Evolutionary conservation across 2,797 vertebrate genomes (phyloP), one percentile per base, ranked within the genome.

Genomic region (Hafferia zeledoni): DNA sequence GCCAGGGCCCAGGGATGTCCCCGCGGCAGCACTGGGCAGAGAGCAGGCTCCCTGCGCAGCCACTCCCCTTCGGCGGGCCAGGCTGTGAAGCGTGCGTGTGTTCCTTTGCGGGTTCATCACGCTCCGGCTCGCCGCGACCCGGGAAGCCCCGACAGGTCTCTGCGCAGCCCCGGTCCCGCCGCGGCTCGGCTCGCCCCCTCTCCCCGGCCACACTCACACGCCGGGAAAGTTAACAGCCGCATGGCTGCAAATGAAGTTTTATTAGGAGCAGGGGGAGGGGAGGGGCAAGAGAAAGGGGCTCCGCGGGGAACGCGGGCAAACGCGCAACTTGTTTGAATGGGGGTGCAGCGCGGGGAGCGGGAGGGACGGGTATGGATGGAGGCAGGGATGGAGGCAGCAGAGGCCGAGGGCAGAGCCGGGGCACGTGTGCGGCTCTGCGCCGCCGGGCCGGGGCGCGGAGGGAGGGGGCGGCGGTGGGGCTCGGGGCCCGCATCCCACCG

Each of bases 181-280:
- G 46, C 19, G 24, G 59, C n/a, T 63, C 25, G 41, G 41, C 41
- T 41, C 41, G 41, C 16, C 23, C 19, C 53, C 20, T 13, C 25
- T 69, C 31, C 61, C 39, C 25, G 24, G 80, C 72, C 27, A 27
- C 69, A 27, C 47, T 65, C 77, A 74, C 18, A 87, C 39, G 65
- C 82, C 46, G 12, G 60, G 3, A 75, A 94, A 95, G 95, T 95
- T 94, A 84, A 92, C 76, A 87, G n/a, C 63, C 55, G 63, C 87
- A 16, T 12, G 94, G 82, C 75, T 69, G 81, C 33, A 53, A 84
- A 91, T 69, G 74, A 95, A 94, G 78, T 95, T 93, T 91, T 33
- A 82, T 39, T 50, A n/a, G 39, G 55, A 76, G 31, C 90, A 12
- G 56, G 49, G 52, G 55, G 70, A 59, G 44, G 47, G 33, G 22